A percentile compares a stretch with the other conserved stretches of the same genome.
phyloP scores from a whole-genome alignment of 2,113 vertebrate species.

The Phodopus roborovskii region DNA sequence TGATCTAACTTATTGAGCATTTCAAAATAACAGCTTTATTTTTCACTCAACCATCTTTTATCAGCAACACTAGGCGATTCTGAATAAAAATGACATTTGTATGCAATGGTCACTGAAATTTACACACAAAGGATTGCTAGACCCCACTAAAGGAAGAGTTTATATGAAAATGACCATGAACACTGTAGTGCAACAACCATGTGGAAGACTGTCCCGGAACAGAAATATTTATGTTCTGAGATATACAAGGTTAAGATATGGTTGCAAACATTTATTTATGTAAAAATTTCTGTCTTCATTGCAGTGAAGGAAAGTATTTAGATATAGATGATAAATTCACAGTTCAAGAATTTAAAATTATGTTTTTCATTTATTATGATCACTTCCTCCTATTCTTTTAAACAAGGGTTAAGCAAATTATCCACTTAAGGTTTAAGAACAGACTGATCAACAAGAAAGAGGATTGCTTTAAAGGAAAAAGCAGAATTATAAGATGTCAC shows the following conservation, averaged over 20 bases:
- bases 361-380: constrained; percentile 24
- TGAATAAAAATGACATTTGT: constrained; percentile 81
- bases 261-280: constrained; percentile 66
- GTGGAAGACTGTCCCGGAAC: constrained; percentile 73
- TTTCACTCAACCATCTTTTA: constrained; percentile 81
- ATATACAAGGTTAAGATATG: not conserved
- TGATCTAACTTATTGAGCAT: constrained; percentile 86
- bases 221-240: constrained; percentile 59
- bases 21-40: constrained; percentile 84
- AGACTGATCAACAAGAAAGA: constrained; percentile 63
- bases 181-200: constrained; percentile 54
- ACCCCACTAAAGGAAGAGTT: constrained; percentile 62
- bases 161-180: constrained; percentile 28
- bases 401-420: constrained; percentile 67
- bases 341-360: constrained; percentile 33
- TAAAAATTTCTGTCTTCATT: constrained; percentile 69
- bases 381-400: constrained; percentile 2
- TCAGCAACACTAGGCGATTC: constrained; percentile 79
- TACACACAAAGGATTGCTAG: constrained; percentile 78
- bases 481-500: constrained; percentile 55
- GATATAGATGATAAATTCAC: not conserved
- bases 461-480: constrained; percentile 65
- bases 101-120: constrained; percentile 77
- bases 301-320: constrained; percentile 22
- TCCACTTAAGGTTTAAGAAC: constrained; percentile 51